A percentile compares a stretch with the other conserved stretches of the same genome.
Evolutionary conservation across 2,113 vertebrate genomes (phyloP).

Genomic region (Eudyptes chrysolophus): DNA sequence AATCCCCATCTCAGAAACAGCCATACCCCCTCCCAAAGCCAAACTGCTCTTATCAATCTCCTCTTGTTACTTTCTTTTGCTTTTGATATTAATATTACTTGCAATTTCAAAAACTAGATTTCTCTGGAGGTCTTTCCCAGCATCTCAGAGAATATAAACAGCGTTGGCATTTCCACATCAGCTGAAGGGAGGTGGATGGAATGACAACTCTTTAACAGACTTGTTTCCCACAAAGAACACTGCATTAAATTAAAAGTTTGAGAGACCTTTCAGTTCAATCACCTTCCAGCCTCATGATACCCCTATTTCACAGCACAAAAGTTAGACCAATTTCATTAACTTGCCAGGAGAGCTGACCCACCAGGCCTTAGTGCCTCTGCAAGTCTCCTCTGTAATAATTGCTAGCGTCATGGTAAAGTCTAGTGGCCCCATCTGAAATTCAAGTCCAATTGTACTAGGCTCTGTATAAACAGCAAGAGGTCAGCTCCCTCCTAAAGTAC

Average conservation of each 20-base stretch:
- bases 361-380: neutral
- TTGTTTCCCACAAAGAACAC: neutral
- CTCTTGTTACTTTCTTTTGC: neutral
- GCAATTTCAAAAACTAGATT: neutral
- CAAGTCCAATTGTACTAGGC: neutral
- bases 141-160: neutral
- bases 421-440: neutral
- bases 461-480: neutral
- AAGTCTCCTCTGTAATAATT: neutral
- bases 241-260: neutral
- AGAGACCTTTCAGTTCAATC: neutral
- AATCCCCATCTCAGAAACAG: neutral
- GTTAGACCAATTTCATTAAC: neutral
- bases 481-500: neutral
- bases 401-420: neutral
- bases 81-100: neutral
- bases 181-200: neutral
- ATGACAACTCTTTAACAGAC: neutral
- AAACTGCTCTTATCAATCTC: neutral
- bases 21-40: neutral
- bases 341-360: neutral
- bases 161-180: neutral
- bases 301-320: neutral
- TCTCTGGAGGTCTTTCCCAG: neutral
- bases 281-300: neutral